Conservation (phyloP, 2,797 vertebrate genomes). For the Pteronotus mesoamericanus region DNA sequence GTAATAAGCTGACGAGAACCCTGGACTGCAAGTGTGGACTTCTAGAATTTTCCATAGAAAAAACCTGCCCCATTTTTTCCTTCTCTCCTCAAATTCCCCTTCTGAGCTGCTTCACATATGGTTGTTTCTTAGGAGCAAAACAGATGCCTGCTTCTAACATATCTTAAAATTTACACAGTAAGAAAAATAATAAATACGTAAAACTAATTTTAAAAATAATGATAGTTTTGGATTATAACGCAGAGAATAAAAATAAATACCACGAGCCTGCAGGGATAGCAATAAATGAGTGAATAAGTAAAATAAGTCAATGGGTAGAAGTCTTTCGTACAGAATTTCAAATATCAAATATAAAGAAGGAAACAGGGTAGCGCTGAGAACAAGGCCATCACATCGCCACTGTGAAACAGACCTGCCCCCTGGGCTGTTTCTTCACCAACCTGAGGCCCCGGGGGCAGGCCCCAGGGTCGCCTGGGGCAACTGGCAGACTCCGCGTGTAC, state of each 20-base stretch:
- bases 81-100: background rate
- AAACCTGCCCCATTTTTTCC: fast-evolving
- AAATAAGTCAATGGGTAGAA: background rate
- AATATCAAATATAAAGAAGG: background rate
- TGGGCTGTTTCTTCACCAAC: fast-evolving
- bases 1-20: background rate
- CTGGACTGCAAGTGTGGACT: background rate
- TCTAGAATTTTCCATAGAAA: background rate
- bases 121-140: background rate
- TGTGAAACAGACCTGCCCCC: too few relatives aligned
- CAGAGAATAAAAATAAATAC: background rate
- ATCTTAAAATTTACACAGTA: background rate
- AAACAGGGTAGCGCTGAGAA: background rate
- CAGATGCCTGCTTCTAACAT: background rate
- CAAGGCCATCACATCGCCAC: fast-evolving
- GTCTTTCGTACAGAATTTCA: background rate
- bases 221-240: background rate
- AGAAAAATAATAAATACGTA: background rate
- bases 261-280: background rate
- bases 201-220: background rate
- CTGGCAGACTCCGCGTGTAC: fast-evolving
- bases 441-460: too few relatives aligned
- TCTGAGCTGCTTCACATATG: background rate
- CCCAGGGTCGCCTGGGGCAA: too few relatives aligned
- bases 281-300: background rate